Conservation (phyloP, 2,888 invertebrate genomes). For the Chrysotoxum bicinctum region DNA sequence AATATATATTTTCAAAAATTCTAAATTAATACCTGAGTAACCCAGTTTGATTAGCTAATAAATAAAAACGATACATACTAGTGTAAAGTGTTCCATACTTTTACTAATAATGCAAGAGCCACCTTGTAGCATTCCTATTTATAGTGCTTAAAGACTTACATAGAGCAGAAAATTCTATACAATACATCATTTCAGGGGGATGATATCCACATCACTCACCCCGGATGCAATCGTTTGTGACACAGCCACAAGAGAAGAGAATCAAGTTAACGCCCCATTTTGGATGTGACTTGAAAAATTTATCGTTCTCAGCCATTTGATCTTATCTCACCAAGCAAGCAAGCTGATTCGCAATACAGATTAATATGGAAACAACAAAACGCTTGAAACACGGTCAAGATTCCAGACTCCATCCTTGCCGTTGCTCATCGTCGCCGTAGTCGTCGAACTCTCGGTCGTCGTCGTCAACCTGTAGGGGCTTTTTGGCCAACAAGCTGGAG, state of each 20-base stretch:
- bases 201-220: slow-evolving; percentile 71
- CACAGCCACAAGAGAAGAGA: slow-evolving; percentile 59
- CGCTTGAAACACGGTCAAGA: slow-evolving; percentile 50
- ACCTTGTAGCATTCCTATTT: neutral
- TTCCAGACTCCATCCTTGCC: slow-evolving; percentile 31
- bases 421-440: slow-evolving; percentile 5
- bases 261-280: slow-evolving; percentile 64
- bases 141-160: slow-evolving; percentile 24
- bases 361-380: slow-evolving; percentile 46
- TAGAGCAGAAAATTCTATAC: slow-evolving; percentile 6
- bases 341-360: slow-evolving; percentile 48
- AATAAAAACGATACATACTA: neutral
- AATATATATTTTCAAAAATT: too few relatives aligned
- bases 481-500: slow-evolving; percentile 36
- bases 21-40: too few relatives aligned
- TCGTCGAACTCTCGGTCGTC: neutral
- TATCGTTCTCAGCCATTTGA: slow-evolving; percentile 68
- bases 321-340: slow-evolving; percentile 59
- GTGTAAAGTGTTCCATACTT: neutral
- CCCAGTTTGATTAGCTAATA: too few relatives aligned
- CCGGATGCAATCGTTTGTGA: slow-evolving; percentile 61
- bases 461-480: slow-evolving; percentile 59
- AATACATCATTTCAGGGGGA: slow-evolving; percentile 55
- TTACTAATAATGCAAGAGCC: neutral
- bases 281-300: slow-evolving; percentile 64